A percentile compares a stretch with the other conserved stretches of the same genome.
Evolutionary conservation across 2,113 vertebrate genomes (phyloP).

Genomic region (Leucosticte australis): DNA sequence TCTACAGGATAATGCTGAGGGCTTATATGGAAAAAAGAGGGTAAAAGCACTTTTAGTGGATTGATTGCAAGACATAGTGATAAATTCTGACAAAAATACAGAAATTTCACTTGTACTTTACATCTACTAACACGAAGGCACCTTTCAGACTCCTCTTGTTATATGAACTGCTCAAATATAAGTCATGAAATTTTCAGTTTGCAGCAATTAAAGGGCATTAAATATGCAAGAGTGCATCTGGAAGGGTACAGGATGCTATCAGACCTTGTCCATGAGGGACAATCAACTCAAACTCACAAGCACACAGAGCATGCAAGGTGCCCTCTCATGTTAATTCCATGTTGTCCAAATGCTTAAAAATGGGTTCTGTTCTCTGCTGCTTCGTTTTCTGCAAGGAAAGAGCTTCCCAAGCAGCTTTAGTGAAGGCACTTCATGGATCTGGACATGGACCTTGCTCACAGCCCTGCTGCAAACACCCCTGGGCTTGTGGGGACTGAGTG

Average conservation of each 20-base stretch:
- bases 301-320: neutral
- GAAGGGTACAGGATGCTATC: neutral
- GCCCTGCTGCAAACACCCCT: neutral
- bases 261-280: neutral
- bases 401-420: neutral
- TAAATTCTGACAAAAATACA: neutral
- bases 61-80: neutral
- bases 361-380: accelerated
- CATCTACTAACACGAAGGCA: neutral
- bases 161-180: neutral
- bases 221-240: slow-evolving; percentile 45
- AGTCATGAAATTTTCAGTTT: slow-evolving; percentile 43
- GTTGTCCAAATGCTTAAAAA: neutral
- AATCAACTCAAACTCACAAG: neutral
- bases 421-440: accelerated
- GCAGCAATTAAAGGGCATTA: slow-evolving; percentile 32
- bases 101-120: neutral
- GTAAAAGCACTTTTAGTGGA: neutral
- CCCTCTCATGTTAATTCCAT: neutral
- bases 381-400: neutral
- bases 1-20: neutral
- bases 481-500: neutral
- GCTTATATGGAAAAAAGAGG: neutral
- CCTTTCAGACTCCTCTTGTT: neutral
- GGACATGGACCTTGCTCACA: neutral